Conservation (phyloP, 2,888 invertebrate genomes). For the Chromoteleia sp. region DNA sequence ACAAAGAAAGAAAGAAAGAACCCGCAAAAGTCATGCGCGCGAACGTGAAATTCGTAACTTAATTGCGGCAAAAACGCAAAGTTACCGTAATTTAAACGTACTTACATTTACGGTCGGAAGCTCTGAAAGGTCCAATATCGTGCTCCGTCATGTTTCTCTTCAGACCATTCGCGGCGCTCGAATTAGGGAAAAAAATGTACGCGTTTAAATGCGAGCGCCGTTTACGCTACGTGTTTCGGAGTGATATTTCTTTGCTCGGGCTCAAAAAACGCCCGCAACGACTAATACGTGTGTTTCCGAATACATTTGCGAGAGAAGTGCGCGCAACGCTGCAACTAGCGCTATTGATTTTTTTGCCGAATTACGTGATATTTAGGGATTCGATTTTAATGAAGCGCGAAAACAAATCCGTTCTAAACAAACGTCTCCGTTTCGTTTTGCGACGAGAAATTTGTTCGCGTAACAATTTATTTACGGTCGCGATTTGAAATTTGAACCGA, state of each 20-base stretch:
- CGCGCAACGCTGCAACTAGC: background rate
- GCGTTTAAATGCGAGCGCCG: constrained; percentile 40
- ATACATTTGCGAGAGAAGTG: background rate
- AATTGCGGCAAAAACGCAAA: background rate
- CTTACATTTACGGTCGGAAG: background rate
- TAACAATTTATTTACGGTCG: too few relatives aligned
- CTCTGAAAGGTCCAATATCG: constrained; percentile 37
- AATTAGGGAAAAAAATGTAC: constrained; percentile 45
- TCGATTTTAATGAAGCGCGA: too few relatives aligned
- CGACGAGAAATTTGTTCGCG: too few relatives aligned
- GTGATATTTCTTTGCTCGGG: constrained; percentile 4
- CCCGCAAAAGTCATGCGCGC: too few relatives aligned
- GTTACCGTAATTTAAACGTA: constrained; percentile 4
- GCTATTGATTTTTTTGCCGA: constrained; percentile 4
- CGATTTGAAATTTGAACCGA: too few relatives aligned
- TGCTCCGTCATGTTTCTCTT: constrained; percentile 21
- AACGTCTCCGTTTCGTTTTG: too few relatives aligned
- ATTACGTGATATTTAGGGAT: too few relatives aligned
- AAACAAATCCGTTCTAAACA: too few relatives aligned
- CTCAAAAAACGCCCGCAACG: constrained; percentile 26
- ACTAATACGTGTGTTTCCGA: constrained; percentile 27
- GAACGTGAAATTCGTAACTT: background rate
- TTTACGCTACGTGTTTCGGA: constrained; percentile 36
- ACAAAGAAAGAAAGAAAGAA: background rate
- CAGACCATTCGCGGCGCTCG: constrained; percentile 28